Evolutionary conservation across 2,113 vertebrate genomes (phyloP).

Genomic region (Pomatorhinus ruficollis): DNA sequence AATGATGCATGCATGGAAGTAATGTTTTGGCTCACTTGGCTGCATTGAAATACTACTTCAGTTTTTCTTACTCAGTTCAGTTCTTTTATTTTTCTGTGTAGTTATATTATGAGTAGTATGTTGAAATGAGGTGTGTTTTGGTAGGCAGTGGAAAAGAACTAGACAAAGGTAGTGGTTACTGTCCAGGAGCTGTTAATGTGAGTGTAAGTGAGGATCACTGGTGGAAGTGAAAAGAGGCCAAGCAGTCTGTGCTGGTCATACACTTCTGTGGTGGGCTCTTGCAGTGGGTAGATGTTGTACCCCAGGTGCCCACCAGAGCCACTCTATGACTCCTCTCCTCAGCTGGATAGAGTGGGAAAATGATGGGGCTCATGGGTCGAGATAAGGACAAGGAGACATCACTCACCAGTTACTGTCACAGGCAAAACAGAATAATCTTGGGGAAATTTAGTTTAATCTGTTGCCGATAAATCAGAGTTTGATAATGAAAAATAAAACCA

Average conservation of each 20-base stretch:
- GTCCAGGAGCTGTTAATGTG: not conserved
- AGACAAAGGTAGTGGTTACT: not conserved
- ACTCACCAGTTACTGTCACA: not conserved
- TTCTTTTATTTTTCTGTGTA: not conserved
- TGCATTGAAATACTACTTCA: not conserved
- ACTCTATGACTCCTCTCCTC: fast-evolving
- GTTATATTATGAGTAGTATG: not conserved
- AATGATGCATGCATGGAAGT: not conserved
- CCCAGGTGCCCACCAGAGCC: fast-evolving
- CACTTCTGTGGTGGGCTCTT: not conserved
- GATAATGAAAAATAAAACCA: not conserved
- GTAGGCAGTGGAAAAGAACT: not conserved
- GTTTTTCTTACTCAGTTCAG: not conserved
- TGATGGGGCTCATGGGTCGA: fast-evolving
- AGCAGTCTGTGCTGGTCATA: not conserved
- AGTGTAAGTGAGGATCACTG: not conserved
- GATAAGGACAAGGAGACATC: not conserved
- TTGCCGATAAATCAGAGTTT: not conserved
- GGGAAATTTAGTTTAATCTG: not conserved
- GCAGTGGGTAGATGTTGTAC: not conserved
- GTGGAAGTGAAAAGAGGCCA: not conserved
- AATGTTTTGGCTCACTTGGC: not conserved
- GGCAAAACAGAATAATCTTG: not conserved
- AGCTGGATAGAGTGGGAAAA: not conserved
- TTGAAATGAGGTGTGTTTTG: not conserved